Conservation (phyloP, 2,888 invertebrate species). For the Drosophila lutescens region DNA sequence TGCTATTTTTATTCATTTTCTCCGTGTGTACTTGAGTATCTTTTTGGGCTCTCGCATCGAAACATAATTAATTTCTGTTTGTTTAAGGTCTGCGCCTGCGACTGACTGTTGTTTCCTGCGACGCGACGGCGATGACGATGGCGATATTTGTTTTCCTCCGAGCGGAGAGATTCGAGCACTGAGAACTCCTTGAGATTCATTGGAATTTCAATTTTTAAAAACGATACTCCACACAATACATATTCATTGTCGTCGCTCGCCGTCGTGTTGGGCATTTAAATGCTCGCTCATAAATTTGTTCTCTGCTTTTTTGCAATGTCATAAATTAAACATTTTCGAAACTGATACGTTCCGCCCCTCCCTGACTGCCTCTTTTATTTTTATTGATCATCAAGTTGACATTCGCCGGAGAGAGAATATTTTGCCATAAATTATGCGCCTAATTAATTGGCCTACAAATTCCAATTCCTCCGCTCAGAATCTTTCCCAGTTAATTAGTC, state of each 20-base stretch:
- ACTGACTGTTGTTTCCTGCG: slow-evolving; percentile 67
- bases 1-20: neutral
- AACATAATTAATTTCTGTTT: slow-evolving; percentile 80
- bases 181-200: slow-evolving; percentile 68
- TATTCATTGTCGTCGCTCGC: slow-evolving; percentile 64
- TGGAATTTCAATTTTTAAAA: slow-evolving; percentile 66
- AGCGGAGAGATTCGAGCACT: neutral
- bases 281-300: slow-evolving; percentile 69
- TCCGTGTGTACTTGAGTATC: slow-evolving; percentile 7
- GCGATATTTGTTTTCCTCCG: slow-evolving; percentile 45
- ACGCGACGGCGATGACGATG: slow-evolving; percentile 32
- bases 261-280: slow-evolving; percentile 66
- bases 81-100: slow-evolving; percentile 70
- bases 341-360: slow-evolving; percentile 62
- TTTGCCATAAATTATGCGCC: slow-evolving; percentile 78
- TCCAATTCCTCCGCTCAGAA: slow-evolving; percentile 50
- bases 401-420: slow-evolving; percentile 41
- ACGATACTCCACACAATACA: slow-evolving; percentile 56
- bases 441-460: slow-evolving; percentile 82
- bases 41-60: slow-evolving; percentile 60
- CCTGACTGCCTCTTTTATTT: slow-evolving; percentile 40
- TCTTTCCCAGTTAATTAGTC: slow-evolving; percentile 66
- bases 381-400: slow-evolving; percentile 60
- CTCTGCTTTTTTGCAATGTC: slow-evolving; percentile 60
- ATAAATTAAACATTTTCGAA: slow-evolving; percentile 78